Evolutionary conservation across 2,888 invertebrate species (phyloP).

Genomic region (Pegoplata infirma): DNA sequence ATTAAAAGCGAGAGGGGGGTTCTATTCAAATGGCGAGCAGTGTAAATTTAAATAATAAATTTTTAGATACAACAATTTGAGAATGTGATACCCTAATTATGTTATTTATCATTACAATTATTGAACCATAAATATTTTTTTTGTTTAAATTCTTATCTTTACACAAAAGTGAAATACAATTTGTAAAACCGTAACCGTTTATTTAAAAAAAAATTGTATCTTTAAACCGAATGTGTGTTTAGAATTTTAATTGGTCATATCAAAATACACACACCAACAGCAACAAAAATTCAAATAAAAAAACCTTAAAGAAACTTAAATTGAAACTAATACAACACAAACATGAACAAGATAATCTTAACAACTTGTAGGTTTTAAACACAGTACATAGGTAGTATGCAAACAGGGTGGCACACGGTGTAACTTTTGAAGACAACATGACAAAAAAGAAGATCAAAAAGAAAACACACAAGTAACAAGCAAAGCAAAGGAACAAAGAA

Average conservation of each 20-base stretch:
- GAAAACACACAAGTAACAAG: no score
- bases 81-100: slow-evolving; percentile 62
- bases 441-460: no score
- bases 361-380: slow-evolving; percentile 29
- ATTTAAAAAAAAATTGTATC: no score
- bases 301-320: neutral
- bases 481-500: no score
- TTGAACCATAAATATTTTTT: slow-evolving; percentile 65
- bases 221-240: slow-evolving; percentile 47
- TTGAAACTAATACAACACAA: slow-evolving; percentile 5
- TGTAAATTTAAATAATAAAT: no score
- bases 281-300: no score
- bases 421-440: no score
- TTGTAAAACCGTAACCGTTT: neutral
- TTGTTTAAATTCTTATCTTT: slow-evolving; percentile 48
- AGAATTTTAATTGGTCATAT: slow-evolving; percentile 61
- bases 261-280: slow-evolving; percentile 33
- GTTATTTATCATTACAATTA: slow-evolving; percentile 64
- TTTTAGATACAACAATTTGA: no score
- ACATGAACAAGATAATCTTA: slow-evolving; percentile 40
- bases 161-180: neutral
- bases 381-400: no score
- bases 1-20: no score
- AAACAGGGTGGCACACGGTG: no score
- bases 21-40: no score